Percentiles rank a stretch among this genome's conserved stretches.
Evolutionary conservation across 2,888 invertebrate genomes (phyloP).

Genomic region (Caenorhabditis sulstoni): DNA sequence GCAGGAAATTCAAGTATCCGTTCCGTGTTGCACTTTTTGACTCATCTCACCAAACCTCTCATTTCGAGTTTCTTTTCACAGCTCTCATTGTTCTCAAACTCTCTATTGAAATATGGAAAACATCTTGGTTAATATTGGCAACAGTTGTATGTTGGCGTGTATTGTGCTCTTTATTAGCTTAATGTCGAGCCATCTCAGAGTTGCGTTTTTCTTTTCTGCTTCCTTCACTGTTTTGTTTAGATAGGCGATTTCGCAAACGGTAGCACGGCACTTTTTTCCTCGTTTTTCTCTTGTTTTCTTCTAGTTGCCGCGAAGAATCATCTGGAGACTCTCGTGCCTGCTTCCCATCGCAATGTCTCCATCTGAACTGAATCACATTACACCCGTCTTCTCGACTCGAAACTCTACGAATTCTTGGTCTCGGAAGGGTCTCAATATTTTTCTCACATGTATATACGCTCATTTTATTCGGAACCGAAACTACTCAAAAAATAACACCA

Average conservation of each 20-base stretch:
- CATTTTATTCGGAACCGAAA: conserved; percentile 7
- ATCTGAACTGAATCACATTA: conserved; percentile 61
- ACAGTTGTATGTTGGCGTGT: conserved; percentile 18
- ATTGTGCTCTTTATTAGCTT: conserved; percentile 33
- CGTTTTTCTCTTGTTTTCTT: not conserved
- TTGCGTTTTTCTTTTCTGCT: conserved; percentile 5
- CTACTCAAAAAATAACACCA: not conserved
- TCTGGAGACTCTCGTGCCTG: conserved; percentile 38
- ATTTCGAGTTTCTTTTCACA: not conserved
- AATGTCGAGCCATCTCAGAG: conserved; percentile 32
- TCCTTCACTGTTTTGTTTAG: conserved; percentile 35
- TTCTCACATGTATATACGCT: conserved; percentile 30
- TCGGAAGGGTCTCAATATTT: conserved; percentile 31
- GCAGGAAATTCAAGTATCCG: conserved; percentile 53
- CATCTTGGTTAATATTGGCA: conserved; percentile 29
- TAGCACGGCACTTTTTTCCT: not conserved
- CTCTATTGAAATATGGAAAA: conserved; percentile 16
- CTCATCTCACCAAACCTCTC: not conserved
- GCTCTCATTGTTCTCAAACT: not conserved
- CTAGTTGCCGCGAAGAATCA: conserved; percentile 26
- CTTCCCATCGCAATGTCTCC: conserved; percentile 43
- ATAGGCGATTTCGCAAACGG: conserved; percentile 40
- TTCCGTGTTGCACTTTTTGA: conserved; percentile 32
- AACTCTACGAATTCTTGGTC: conserved; percentile 16
- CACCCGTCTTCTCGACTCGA: conserved; percentile 19